Base-by-base conservation (phyloP, 2,113 vertebrate genomes). In the Labeo catla region DNA sequence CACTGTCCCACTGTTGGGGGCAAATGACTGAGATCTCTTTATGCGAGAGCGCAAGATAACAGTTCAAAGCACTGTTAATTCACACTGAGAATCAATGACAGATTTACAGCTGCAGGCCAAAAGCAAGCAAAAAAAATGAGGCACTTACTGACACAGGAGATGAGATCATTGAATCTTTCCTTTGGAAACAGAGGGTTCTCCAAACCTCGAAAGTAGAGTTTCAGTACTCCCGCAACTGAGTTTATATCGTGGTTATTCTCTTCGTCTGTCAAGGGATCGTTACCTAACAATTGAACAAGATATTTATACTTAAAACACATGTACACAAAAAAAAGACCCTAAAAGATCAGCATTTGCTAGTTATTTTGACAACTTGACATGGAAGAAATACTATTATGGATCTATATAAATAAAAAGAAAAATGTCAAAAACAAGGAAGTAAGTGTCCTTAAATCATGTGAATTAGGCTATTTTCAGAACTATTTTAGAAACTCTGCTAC, bases 181-280 rank as follows among this genome's bases (percentile, higher is more conserved):
- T 97, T 99, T 92, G 98, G 98, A 96, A 99, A 99, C 91, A 99
- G 96, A 86, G 98, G 96, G 90, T 98, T 99, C 95, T 99, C 98
- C 95, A 99, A 95, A 87, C 97, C 97, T 61, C 98, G 95, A 95
- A 99, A 99, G 92, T 99, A 99, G 83, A 99, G 96, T 93, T 99
- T 99, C 89, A 99, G 96, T 92, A 99, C 97, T 3, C 98, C 98
- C 65, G 98, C 98, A 89, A 99, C 98, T 6, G 98, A 99, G 91
- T 99, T 99, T 92, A 99, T 99, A 91, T 99, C 98, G 19, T 99
- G 98, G 92, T 97, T 97, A 91, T 96, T 97, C 95, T 99, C 98
- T 49, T 98, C 98, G 49, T 98, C 98, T 28, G 96, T 95, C 93
- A 99, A 95, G 90, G 98, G 98, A 90, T 99, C 98, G 81, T 99